A percentile compares a stretch with the other conserved stretches of the same genome.
Evolutionary conservation across 1,140 invertebrate genomes (phyloP).

Genomic region (Drosophila insularis): DNA sequence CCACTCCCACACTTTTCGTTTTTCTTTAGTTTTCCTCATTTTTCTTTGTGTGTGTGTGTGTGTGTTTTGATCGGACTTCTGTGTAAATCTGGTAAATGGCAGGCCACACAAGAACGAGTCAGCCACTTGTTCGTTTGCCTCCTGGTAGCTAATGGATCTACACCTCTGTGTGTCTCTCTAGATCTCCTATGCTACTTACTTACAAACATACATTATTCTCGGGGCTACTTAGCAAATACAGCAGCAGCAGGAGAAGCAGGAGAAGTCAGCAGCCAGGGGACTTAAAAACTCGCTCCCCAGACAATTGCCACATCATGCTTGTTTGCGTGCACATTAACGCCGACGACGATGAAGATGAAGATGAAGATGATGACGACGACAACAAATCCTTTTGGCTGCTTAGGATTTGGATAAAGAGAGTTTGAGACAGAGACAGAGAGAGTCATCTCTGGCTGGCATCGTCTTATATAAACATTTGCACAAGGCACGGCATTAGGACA

Average conservation of each 20-base stretch:
- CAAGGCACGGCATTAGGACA: constrained; percentile 61
- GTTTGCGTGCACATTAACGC: constrained; percentile 76
- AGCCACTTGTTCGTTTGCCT: background rate
- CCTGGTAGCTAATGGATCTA: constrained; percentile 74
- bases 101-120: too few relatives aligned
- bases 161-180: constrained; percentile 49
- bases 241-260: background rate
- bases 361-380: constrained; percentile 31
- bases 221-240: constrained; percentile 57
- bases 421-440: background rate
- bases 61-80: background rate
- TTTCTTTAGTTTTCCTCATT: background rate
- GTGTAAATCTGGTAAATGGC: background rate
- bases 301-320: constrained; percentile 78
- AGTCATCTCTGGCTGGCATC: constrained; percentile 40
- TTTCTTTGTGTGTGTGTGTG: too few relatives aligned
- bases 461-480: constrained; percentile 71
- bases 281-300: constrained; percentile 50
- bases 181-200: constrained; percentile 5
- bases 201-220: too few relatives aligned
- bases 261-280: constrained; percentile 10
- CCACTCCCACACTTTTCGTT: constrained; percentile 26
- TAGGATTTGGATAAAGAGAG: constrained; percentile 39
- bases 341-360: constrained; percentile 23
- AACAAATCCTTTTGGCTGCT: constrained; percentile 75